Evolutionary conservation across 2,797 vertebrate genomes (phyloP).

Genomic region (Brachyrhaphis roseni): DNA sequence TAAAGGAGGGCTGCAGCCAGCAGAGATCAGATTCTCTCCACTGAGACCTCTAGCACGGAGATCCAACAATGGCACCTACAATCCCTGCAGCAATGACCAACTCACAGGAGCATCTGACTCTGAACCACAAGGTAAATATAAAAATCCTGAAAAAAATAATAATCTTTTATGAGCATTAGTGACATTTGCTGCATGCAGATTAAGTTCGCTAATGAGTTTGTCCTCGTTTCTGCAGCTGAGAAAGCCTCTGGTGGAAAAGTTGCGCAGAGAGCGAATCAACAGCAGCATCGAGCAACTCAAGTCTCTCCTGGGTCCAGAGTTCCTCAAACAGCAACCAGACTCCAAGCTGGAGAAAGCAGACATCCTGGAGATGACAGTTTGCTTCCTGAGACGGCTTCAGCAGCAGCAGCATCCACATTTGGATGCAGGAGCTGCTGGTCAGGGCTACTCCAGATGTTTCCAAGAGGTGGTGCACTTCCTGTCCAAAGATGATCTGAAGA

Average conservation of each 20-base stretch:
- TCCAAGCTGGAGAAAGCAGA: conserved; percentile 86
- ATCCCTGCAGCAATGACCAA: conserved; percentile 60
- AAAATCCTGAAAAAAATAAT: background rate
- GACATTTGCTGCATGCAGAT: background rate
- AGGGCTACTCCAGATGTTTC: conserved; percentile 66
- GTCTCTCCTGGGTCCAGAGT: conserved; percentile 80
- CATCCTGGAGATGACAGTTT: conserved; percentile 84
- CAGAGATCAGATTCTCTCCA: conserved; percentile 72
- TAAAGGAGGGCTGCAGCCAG: conserved; percentile 75
- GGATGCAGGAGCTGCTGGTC: conserved; percentile 47
- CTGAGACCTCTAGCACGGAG: conserved; percentile 70
- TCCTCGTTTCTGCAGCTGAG: conserved; percentile 77
- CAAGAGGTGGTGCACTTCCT: conserved; percentile 60
- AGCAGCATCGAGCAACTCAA: conserved; percentile 80
- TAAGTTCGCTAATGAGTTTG: conserved; percentile 26
- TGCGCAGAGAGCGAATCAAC: conserved; percentile 80
- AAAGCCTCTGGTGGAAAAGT: conserved; percentile 87
- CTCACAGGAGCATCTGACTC: conserved; percentile 68
- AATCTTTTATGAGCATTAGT: background rate
- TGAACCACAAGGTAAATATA: conserved; percentile 77
- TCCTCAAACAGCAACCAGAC: conserved; percentile 75
- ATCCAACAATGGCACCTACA: conserved; percentile 80
- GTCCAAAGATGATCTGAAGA: conserved; percentile 57
- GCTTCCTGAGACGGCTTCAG: conserved; percentile 69
- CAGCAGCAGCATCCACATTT: conserved; percentile 32